A percentile compares a stretch with the other conserved stretches of the same genome.
Evolutionary conservation across 1,140 invertebrate genomes (phyloP).

Genomic region (Metopolophium dirhodum): DNA sequence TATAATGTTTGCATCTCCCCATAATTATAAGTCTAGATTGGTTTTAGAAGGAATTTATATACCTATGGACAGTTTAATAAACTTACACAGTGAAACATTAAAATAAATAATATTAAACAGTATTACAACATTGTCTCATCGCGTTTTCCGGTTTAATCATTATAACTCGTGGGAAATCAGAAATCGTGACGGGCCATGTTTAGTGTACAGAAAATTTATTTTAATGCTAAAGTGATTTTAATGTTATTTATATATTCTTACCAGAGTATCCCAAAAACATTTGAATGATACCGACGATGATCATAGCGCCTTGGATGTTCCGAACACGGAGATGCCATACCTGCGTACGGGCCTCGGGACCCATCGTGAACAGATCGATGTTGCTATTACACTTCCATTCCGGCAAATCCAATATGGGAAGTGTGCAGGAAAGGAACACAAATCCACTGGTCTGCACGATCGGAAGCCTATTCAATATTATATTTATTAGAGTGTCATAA

Average conservation of each 20-base stretch:
- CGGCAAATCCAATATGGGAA: conserved; percentile 1
- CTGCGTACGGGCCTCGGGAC: conserved; percentile 27
- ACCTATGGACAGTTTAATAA: no score
- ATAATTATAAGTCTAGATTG: no score
- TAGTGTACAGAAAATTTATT: no score
- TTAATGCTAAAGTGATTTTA: no score
- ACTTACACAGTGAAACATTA: no score
- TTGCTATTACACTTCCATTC: neutral
- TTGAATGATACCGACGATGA: conserved; percentile 35
- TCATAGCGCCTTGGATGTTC: conserved; percentile 43
- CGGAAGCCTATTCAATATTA: conserved; percentile 43
- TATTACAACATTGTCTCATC: no score
- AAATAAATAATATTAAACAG: no score
- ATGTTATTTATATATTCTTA: conserved; percentile 38
- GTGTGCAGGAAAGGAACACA: conserved; percentile 33
- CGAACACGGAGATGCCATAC: conserved; percentile 55
- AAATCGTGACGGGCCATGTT: no score
- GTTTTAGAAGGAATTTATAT: no score
- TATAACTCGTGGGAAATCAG: no score
- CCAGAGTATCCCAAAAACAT: conserved; percentile 54
- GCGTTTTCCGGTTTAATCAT: no score
- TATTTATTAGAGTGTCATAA: neutral
- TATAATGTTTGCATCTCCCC: no score
- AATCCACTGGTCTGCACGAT: conserved; percentile 53
- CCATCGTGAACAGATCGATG: conserved; percentile 56